A percentile compares a stretch with the other conserved stretches of the same genome.
phyloP scores from a whole-genome alignment of 2,113 vertebrate genomes.

The Erinaceus europaeus region DNA sequence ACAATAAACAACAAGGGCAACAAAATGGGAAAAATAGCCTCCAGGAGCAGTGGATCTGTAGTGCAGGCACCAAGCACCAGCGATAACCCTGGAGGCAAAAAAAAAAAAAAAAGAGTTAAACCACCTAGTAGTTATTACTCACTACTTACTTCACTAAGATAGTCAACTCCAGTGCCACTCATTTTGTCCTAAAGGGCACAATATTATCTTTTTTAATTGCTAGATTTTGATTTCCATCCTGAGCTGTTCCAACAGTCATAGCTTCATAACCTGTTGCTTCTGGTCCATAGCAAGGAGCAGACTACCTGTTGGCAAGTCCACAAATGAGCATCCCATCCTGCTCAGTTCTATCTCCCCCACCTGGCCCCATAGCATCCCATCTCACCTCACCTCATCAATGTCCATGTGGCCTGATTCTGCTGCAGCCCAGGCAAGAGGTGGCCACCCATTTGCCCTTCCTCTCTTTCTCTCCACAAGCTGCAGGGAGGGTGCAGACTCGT shows the following conservation, averaged over 20 bases:
- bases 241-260: slow-evolving; percentile 14
- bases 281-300: background rate
- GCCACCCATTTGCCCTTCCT: background rate
- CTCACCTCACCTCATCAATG: background rate
- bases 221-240: slow-evolving; percentile 58
- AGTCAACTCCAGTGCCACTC: too few relatives aligned
- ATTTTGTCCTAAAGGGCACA: too few relatives aligned
- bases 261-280: slow-evolving; percentile 15
- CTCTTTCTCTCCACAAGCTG: background rate
- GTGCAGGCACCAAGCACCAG: too few relatives aligned
- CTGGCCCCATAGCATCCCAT: background rate
- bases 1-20: too few relatives aligned
- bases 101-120: too few relatives aligned
- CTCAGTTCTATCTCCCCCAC: background rate
- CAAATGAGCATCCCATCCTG: background rate
- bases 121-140: too few relatives aligned
- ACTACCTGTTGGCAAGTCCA: background rate
- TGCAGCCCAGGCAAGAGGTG: background rate
- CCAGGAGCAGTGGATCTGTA: too few relatives aligned
- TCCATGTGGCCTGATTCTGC: background rate
- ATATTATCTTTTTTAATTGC: too few relatives aligned
- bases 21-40: too few relatives aligned
- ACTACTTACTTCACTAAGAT: too few relatives aligned
- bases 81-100: too few relatives aligned
- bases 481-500: slow-evolving; percentile 2